Conservation (phyloP, 2,888 invertebrate genomes). For the Frankliniella intonsa region DNA sequence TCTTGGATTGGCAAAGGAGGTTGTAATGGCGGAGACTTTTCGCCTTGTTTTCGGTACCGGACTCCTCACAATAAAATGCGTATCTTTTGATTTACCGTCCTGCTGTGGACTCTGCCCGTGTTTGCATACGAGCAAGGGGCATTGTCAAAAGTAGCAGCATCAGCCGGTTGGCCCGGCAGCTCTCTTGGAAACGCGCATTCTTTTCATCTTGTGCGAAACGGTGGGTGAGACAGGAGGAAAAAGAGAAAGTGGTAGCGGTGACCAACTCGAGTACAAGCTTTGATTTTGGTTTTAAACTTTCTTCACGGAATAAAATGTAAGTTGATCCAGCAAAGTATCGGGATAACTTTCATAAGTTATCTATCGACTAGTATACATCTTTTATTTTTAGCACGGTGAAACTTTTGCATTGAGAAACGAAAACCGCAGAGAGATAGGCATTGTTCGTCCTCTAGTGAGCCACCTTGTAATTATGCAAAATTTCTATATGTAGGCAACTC, state of each 20-base stretch:
- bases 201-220: background rate
- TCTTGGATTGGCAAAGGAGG: background rate
- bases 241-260: too few relatives aligned
- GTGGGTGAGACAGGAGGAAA: background rate
- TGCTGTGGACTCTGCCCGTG: background rate
- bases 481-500: background rate
- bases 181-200: background rate
- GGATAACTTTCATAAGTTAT: too few relatives aligned
- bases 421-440: too few relatives aligned
- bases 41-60: background rate
- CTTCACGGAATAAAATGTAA: too few relatives aligned
- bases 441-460: too few relatives aligned
- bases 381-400: too few relatives aligned
- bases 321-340: too few relatives aligned
- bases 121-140: background rate
- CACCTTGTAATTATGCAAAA: too few relatives aligned
- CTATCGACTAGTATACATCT: too few relatives aligned
- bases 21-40: slow-evolving; percentile 1
- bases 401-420: too few relatives aligned
- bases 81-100: slow-evolving; percentile 3
- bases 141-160: background rate
- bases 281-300: too few relatives aligned
- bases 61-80: background rate
- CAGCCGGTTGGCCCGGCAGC: background rate
- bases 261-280: too few relatives aligned